Base-by-base conservation (phyloP, 1,140 invertebrate species). In the Stegodyphus dumicola region DNA sequence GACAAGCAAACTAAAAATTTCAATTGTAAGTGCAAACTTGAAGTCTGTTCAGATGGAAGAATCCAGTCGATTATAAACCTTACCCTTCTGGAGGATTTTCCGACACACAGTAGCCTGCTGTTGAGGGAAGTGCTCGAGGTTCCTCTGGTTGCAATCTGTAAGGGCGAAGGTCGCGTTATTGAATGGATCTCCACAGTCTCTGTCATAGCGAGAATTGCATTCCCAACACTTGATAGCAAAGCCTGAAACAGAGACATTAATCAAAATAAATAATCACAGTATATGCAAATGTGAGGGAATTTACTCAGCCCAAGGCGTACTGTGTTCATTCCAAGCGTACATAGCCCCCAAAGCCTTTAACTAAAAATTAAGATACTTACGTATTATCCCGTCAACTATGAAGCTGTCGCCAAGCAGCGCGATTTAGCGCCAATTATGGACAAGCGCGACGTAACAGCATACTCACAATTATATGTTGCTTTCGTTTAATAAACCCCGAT, bases 191-290 rank as follows among this genome's bases (percentile, higher is more conserved):
- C 94, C 96, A 89, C 95, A 97, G 88, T 95, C 93, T 33, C 94
- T 94, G 90, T 97, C 95, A 88, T 93, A 96, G 70, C 93, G 93
- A 76, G 95, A 96, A 91, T 96, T 97, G 90, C 95, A 97, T 87
- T 96, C 93, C 89, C 95, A 97, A 89, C 95, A 97, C 86, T 91
- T 90, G 88, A 93, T 92, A 7, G 91, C 89, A 33, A 91, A 88
- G 75, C 92, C 93, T 93, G 87, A 48, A 90, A 70, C 1, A 75
- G 6, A 49, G 6, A 60, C 56, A 60, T 33, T 33, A 33, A 33
- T 33, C 33, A 33, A 33, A 33, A 33, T 33, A 33, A 33, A 33
- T 33, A 33, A 33, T 33, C 33, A 33, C 33, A 33, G 33, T 3
- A 33, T 33, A 33, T 33, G 33, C 33, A 3, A 33, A 33, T 33